These are phyloP conservation scores for Epinephelus cyanopodus DNA, from an alignment of 2,113 vertebrate species.

Conservation along the genomic window DNA sequence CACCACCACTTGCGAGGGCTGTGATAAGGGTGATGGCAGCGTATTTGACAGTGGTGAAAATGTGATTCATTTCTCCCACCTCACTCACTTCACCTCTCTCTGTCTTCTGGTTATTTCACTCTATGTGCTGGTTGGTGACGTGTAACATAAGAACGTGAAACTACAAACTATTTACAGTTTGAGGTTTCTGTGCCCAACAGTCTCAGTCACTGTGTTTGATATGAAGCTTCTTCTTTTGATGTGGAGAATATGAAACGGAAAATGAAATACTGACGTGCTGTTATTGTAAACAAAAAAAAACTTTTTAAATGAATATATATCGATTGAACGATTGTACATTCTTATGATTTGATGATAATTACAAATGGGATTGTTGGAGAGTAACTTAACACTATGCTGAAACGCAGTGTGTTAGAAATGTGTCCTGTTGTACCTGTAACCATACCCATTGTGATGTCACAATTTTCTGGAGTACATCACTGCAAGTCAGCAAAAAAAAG, in stretches of 20 bases:
- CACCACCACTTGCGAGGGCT: no score
- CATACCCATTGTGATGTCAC: no score
- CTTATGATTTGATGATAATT: no score
- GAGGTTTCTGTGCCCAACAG: neutral
- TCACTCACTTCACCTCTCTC: slow-evolving; percentile 17
- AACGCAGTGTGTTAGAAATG: no score
- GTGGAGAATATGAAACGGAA: neutral
- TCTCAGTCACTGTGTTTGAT: neutral
- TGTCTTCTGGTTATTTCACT: slow-evolving; percentile 1
- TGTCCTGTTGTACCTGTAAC: no score
- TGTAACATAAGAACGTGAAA: neutral
- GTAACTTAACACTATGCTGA: no score
- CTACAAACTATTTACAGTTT: neutral
- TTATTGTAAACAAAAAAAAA: neutral
- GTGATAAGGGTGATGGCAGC: neutral
- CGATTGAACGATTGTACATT: no score
- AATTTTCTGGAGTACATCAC: no score
- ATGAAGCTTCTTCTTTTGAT: neutral
- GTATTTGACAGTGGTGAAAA: slow-evolving; percentile 20
- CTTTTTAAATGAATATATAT: neutral
- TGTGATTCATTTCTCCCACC: slow-evolving; percentile 19
- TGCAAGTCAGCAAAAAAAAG: no score
- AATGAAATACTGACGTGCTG: neutral
- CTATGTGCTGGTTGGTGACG: neutral
- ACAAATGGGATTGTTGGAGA: no score